Evolutionary conservation across 2,888 invertebrate species (phyloP).

Genomic region (Drosophila eohydei): DNA sequence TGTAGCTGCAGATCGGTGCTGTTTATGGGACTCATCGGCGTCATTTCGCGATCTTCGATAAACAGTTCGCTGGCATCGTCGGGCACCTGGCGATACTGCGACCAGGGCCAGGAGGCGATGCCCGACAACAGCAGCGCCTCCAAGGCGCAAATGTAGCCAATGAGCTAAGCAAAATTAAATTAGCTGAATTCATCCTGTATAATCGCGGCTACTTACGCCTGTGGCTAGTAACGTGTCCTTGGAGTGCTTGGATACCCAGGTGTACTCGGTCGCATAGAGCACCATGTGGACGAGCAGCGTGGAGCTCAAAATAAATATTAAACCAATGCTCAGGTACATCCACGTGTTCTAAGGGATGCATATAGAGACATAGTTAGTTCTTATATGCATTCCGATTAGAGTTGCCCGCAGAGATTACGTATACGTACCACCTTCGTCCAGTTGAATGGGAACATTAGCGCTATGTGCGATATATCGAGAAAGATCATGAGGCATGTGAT

Average conservation of each 20-base stretch:
- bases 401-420: conserved; percentile 41
- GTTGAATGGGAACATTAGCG: conserved; percentile 91
- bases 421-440: conserved; percentile 91
- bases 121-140: conserved; percentile 87
- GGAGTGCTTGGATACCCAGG: conserved; percentile 90
- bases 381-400: background rate
- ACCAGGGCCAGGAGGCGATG: conserved; percentile 87
- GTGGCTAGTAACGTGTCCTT: conserved; percentile 89
- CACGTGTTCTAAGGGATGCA: conserved; percentile 87
- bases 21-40: conserved; percentile 85
- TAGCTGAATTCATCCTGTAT: background rate
- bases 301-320: conserved; percentile 89
- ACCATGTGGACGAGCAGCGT: conserved; percentile 89
- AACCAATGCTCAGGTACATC: conserved; percentile 90
- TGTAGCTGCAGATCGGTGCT: conserved; percentile 83
- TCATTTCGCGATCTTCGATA: conserved; percentile 86
- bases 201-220: conserved; percentile 86
- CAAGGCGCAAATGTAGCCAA: conserved; percentile 88
- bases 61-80: conserved; percentile 88
- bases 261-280: conserved; percentile 88
- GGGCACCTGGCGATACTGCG: conserved; percentile 87
- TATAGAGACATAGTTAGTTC: background rate
- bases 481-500: conserved; percentile 91
- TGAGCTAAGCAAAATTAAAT: conserved; percentile 83
- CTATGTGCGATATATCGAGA: conserved; percentile 91